Evolutionary conservation across 2,888 invertebrate species (phyloP).

Genomic region (Cecidostiba fungosa): DNA sequence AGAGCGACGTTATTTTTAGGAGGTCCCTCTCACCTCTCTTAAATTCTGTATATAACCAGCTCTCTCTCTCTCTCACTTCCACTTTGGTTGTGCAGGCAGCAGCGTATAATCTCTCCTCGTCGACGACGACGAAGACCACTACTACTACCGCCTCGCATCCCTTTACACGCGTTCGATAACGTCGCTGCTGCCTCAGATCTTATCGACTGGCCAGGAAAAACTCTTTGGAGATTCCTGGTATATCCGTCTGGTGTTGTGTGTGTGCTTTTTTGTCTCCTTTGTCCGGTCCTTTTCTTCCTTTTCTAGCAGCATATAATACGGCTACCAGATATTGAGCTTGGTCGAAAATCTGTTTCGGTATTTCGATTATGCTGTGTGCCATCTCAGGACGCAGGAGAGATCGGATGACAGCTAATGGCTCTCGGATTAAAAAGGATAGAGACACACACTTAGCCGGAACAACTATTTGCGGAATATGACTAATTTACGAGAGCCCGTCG

Average conservation of each 20-base stretch:
- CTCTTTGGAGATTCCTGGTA: conserved; percentile 16
- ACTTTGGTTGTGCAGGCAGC: background rate
- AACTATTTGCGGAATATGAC: no score
- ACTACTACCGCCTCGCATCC: no score
- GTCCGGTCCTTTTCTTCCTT: background rate
- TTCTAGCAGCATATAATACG: background rate
- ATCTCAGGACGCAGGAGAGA: no score
- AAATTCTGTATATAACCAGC: conserved; percentile 30
- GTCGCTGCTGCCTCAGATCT: conserved; percentile 43
- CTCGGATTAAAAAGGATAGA: background rate
- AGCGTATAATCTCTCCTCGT: conserved; percentile 24
- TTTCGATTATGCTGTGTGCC: background rate
- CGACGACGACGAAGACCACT: background rate
- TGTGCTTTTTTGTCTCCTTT: background rate
- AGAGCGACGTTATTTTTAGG: conserved; percentile 75
- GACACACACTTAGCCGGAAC: no score
- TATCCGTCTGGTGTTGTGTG: background rate
- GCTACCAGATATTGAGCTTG: background rate
- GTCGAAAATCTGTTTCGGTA: conserved; percentile 18
- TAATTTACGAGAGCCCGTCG: no score
- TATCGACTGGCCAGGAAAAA: conserved; percentile 35
- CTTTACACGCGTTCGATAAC: conserved; percentile 53
- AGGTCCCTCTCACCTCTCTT: conserved; percentile 62
- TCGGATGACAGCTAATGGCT: background rate
- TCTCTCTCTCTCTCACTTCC: conserved; percentile 33